Evolutionary conservation across 2,113 vertebrate genomes (phyloP).

Genomic region (Hippocampus mohnikei): DNA sequence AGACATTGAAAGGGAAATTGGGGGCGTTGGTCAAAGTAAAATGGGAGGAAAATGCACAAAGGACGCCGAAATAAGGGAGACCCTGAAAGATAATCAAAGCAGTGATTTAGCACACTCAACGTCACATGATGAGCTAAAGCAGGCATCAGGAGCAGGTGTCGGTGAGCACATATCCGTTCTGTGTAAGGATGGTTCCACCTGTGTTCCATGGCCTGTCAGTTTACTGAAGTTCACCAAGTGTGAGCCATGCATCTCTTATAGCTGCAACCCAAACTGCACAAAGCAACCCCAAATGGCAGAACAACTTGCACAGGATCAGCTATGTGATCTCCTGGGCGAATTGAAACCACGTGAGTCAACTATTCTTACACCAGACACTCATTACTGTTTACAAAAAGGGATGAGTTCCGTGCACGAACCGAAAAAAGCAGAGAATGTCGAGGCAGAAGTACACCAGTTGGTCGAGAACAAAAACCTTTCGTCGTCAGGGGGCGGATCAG

Average conservation of each 20-base stretch:
- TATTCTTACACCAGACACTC: conserved; percentile 35
- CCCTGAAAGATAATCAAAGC: conserved; percentile 34
- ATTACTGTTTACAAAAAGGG: conserved; percentile 44
- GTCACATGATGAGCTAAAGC: conserved; percentile 22
- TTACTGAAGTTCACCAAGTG: conserved; percentile 86
- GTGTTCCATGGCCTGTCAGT: conserved; percentile 86
- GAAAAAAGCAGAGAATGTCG: conserved; percentile 31
- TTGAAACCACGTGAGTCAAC: conserved; percentile 21
- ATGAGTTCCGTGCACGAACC: conserved; percentile 25
- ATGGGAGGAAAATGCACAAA: conserved; percentile 18
- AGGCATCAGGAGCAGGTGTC: conserved; percentile 7
- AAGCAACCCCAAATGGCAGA: conserved; percentile 56
- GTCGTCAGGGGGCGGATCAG: conserved; percentile 48
- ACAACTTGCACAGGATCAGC: conserved; percentile 22
- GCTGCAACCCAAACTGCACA: conserved; percentile 85
- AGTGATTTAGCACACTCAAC: conserved; percentile 12
- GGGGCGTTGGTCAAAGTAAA: conserved; percentile 21
- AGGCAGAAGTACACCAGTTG: conserved; percentile 59
- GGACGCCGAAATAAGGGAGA: conserved; percentile 37
- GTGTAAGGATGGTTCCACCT: conserved; percentile 81
- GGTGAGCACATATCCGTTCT: conserved; percentile 77
- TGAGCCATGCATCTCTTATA: conserved; percentile 88
- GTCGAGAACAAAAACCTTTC: conserved; percentile 44
- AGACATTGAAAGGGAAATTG: conserved; percentile 56
- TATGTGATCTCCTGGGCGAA: conserved; percentile 26